Percentiles rank a stretch among this genome's conserved stretches.
These are phyloP conservation scores for Bombyx mandarina DNA, from an alignment of 1,140 invertebrate genomes.

Conservation along the genomic window DNA sequence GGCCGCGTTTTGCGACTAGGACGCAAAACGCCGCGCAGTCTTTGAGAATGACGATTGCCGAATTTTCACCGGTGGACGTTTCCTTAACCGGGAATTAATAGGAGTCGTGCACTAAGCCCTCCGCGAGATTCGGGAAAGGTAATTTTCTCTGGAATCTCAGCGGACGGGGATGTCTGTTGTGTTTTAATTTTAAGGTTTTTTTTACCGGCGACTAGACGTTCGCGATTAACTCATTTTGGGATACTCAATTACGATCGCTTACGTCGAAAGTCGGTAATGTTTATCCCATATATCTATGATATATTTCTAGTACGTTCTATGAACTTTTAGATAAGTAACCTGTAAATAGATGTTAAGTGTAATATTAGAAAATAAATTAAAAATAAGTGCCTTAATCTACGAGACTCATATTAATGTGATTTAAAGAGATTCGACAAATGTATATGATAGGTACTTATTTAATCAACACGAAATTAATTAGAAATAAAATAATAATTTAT, in stretches of 20 bases:
- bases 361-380: background rate
- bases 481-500: conserved; percentile 2
- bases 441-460: too few relatives aligned
- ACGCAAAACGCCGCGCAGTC: conserved; percentile 46
- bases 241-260: conserved; percentile 17
- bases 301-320: conserved; percentile 95
- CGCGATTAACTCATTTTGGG: conserved; percentile 19
- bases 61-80: conserved; percentile 25
- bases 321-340: conserved; percentile 74
- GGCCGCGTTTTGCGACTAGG: conserved; percentile 37
- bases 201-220: conserved; percentile 55
- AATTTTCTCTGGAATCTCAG: conserved; percentile 65
- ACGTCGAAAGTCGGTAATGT: conserved; percentile 78
- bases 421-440: conserved; percentile 16
- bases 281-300: conserved; percentile 97
- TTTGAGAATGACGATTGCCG: conserved; percentile 32
- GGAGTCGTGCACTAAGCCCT: conserved; percentile 33
- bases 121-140: conserved; percentile 65
- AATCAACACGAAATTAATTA: conserved; percentile 13
- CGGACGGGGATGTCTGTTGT: conserved; percentile 43
- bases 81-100: conserved; percentile 20
- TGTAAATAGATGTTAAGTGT: conserved; percentile 39
- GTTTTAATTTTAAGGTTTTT: conserved; percentile 48
- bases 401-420: conserved; percentile 15
- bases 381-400: conserved; percentile 3